Evolutionary conservation across 2,797 vertebrate species (phyloP).

Genomic region (Hybognathus amarus): DNA sequence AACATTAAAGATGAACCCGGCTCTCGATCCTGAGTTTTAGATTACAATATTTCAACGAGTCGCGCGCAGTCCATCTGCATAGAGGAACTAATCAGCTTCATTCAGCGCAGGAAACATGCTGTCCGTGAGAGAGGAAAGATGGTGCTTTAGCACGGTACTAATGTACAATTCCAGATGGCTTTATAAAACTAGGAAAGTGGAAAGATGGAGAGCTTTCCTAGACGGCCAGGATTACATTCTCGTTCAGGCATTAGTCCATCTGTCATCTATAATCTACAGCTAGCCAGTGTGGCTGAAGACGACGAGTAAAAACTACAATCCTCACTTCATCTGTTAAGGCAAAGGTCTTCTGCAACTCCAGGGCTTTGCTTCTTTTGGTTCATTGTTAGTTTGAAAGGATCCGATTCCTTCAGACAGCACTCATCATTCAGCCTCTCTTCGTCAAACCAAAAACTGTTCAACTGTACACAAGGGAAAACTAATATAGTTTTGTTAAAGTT

Average conservation of each 20-base stretch:
- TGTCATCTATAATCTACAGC: conserved; percentile 25
- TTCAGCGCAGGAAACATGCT: conserved; percentile 56
- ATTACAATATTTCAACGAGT: conserved; percentile 15
- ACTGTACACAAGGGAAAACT: conserved; percentile 36
- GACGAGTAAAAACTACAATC: conserved; percentile 64
- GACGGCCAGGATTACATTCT: conserved; percentile 51
- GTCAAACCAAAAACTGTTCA: conserved; percentile 36
- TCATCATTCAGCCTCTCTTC: conserved; percentile 20
- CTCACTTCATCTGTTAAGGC: conserved; percentile 78
- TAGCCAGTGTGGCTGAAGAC: conserved; percentile 77
- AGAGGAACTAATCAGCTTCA: conserved; percentile 68
- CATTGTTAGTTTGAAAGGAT: conserved; percentile 63
- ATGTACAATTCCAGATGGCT: conserved; percentile 20
- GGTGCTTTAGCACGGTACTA: background rate
- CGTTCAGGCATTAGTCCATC: conserved; percentile 43
- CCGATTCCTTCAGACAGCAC: conserved; percentile 49
- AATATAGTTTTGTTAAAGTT: conserved; percentile 42
- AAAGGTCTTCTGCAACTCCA: conserved; percentile 64
- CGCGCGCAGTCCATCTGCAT: conserved; percentile 68
- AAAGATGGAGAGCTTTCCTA: conserved; percentile 13
- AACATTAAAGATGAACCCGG: conserved; percentile 3
- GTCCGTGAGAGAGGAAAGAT: conserved; percentile 1
- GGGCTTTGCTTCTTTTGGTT: conserved; percentile 56
- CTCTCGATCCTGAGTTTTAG: conserved; percentile 51
- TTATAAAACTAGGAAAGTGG: conserved; percentile 37